Conservation (phyloP, 2,888 invertebrate species). For the Gandaritis pyraliata region DNA sequence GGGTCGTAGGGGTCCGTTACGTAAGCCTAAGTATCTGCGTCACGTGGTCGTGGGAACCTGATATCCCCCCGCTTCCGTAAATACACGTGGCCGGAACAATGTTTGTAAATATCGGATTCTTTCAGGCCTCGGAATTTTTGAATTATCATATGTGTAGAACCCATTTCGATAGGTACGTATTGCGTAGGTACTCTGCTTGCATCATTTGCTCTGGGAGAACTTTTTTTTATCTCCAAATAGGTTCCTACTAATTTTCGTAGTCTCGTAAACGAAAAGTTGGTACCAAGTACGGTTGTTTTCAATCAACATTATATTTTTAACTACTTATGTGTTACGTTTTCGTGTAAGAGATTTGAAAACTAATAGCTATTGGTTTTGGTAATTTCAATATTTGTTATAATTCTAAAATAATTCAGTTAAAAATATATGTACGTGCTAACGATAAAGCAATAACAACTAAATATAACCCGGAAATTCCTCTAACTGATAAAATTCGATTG, state of each 20-base stretch:
- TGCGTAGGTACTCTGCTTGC: neutral
- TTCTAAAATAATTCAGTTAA: too few relatives aligned
- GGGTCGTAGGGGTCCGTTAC: slow-evolving; percentile 31
- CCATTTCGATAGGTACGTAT: neutral
- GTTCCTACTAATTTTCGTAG: too few relatives aligned
- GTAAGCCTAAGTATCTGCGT: slow-evolving; percentile 39
- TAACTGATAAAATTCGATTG: slow-evolving; percentile 27
- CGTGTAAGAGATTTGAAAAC: too few relatives aligned
- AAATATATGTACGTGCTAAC: too few relatives aligned
- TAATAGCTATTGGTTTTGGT: too few relatives aligned
- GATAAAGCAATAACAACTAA: slow-evolving; percentile 1
- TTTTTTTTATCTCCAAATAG: too few relatives aligned
- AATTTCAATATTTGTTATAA: too few relatives aligned
- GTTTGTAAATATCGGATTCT: slow-evolving; percentile 40
- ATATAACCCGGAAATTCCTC: slow-evolving; percentile 19
- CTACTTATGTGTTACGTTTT: too few relatives aligned
- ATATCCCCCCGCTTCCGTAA: slow-evolving; percentile 35
- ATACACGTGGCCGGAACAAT: slow-evolving; percentile 40
- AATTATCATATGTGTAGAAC: neutral
- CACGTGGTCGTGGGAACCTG: slow-evolving; percentile 38
- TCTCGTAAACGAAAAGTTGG: too few relatives aligned
- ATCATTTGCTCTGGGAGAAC: too few relatives aligned
- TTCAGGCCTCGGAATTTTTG: neutral
- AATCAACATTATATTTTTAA: too few relatives aligned
- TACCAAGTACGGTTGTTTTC: too few relatives aligned